Conservation (phyloP, 2,888 invertebrate genomes). For the Calameuta pallipes region DNA sequence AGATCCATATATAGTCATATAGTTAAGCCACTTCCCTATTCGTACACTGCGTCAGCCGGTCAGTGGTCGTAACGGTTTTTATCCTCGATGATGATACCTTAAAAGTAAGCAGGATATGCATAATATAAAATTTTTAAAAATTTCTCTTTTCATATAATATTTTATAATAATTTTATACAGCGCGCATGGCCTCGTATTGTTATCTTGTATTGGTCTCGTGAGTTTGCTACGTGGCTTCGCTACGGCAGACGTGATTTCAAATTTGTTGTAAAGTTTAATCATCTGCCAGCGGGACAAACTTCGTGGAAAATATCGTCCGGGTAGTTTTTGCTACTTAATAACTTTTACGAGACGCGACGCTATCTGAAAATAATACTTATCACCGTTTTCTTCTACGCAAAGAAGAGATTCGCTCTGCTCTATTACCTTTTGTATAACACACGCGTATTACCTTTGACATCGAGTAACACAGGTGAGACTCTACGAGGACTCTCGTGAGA, state of each 20-base stretch:
- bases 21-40: constrained; percentile 30
- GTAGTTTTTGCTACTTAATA: neutral
- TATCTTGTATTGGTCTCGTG: too few species aligned
- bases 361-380: neutral
- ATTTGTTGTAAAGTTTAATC: neutral
- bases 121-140: neutral
- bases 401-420: neutral
- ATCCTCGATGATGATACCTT: constrained; percentile 44
- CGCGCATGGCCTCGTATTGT: too few species aligned
- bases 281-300: neutral
- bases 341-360: neutral
- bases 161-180: neutral
- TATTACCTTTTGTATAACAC: too few species aligned
- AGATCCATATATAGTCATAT: constrained; percentile 47
- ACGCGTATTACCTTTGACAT: too few species aligned
- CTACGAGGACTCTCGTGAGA: neutral
- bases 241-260: neutral
- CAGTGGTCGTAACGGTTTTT: constrained; percentile 39
- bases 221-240: too few species aligned
- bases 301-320: neutral
- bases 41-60: constrained; percentile 34
- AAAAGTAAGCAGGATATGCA: constrained; percentile 32
- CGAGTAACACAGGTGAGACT: too few species aligned
- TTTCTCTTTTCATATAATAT: neutral
- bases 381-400: neutral